Evolutionary conservation across 2,888 invertebrate species (phyloP).

Genomic region (Macropis europaea): DNA sequence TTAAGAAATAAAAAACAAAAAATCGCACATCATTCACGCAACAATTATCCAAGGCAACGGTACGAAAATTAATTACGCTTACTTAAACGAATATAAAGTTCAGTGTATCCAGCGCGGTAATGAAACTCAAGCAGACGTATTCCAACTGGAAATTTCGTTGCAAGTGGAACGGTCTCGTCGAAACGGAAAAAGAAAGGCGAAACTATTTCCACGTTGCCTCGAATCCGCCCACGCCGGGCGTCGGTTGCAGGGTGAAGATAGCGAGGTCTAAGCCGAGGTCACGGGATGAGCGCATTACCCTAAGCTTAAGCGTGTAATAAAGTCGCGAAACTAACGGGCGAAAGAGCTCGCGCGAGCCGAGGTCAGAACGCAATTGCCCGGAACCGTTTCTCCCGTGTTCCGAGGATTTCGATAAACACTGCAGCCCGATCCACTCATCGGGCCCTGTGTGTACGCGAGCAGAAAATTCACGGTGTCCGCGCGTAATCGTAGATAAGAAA

Average conservation of each 20-base stretch:
- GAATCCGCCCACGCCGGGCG: conserved; percentile 39
- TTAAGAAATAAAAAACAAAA: too few species aligned
- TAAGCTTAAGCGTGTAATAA: conserved; percentile 65
- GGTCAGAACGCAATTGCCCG: conserved; percentile 37
- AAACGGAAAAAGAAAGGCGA: neutral
- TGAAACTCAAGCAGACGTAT: neutral
- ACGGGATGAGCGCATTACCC: conserved; percentile 63
- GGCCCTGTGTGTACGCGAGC: conserved; percentile 6
- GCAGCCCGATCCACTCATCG: conserved; percentile 49
- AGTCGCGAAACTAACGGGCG: conserved; percentile 60
- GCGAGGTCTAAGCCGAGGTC: conserved; percentile 63
- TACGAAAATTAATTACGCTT: too few species aligned
- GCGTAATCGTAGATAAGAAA: conserved; percentile 42
- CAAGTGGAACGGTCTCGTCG: conserved; percentile 8
- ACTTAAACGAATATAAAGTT: too few species aligned
- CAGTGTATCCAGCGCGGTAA: too few species aligned
- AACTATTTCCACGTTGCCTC: conserved; percentile 24
- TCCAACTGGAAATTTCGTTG: neutral
- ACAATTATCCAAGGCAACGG: too few species aligned
- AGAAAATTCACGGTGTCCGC: conserved; percentile 28
- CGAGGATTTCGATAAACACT: conserved; percentile 60
- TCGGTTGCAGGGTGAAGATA: conserved; percentile 58
- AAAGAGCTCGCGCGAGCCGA: conserved; percentile 50
- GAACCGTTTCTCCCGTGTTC: conserved; percentile 28
- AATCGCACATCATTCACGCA: too few species aligned